Percentiles rank a stretch among this genome's conserved stretches.
Evolutionary conservation across 2,797 vertebrate genomes (phyloP).

Genomic region (Rousettus madagascariensis): DNA sequence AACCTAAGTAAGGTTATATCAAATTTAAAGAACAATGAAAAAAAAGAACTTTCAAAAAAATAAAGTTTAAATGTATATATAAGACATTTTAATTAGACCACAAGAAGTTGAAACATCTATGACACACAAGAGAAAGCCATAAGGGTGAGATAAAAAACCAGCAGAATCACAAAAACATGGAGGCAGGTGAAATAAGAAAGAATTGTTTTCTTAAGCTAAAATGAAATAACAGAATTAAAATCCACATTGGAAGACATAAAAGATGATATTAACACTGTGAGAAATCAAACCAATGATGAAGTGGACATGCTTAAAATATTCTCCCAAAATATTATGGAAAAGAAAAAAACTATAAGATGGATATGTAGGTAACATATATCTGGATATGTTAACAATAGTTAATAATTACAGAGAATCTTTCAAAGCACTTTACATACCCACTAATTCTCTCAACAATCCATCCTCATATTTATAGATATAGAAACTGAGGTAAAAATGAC

Average conservation of each 20-base stretch:
- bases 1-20: not conserved
- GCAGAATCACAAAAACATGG: not conserved
- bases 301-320: not conserved
- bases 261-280: not conserved
- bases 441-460: not conserved
- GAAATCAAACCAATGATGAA: not conserved
- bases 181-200: not conserved
- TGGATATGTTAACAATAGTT: not conserved
- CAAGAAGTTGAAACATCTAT: not conserved
- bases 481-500: not conserved
- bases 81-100: not conserved
- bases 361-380: not conserved
- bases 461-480: not conserved
- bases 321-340: not conserved
- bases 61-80: not conserved
- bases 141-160: not conserved
- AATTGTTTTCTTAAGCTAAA: not conserved
- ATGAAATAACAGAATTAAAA: not conserved
- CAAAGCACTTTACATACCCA: not conserved
- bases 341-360: not conserved
- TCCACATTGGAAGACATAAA: not conserved
- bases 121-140: not conserved
- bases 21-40: not conserved
- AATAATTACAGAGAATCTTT: not conserved
- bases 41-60: not conserved